Conservation (phyloP, 2,113 vertebrate species). For the Festucalex cinctus region DNA sequence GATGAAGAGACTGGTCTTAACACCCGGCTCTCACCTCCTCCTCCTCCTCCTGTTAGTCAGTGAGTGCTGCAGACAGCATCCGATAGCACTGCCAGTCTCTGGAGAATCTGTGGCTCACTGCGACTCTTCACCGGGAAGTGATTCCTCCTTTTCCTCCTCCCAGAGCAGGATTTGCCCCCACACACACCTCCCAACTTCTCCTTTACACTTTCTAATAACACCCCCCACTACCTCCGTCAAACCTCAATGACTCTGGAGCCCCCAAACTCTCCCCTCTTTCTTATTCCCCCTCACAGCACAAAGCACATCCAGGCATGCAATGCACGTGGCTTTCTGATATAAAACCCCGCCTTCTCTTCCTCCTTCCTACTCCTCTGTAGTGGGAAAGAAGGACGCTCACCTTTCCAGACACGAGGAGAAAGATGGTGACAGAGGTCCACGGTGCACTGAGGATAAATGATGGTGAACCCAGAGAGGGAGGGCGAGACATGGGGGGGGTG, state of each 20-base stretch:
- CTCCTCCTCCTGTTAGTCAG: slow-evolving; percentile 17
- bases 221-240: slow-evolving; percentile 43
- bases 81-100: slow-evolving; percentile 37
- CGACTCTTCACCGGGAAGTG: slow-evolving; percentile 35
- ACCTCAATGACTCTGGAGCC: slow-evolving; percentile 32
- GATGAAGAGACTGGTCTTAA: slow-evolving; percentile 25
- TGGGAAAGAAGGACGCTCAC: slow-evolving; percentile 36
- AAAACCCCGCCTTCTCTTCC: slow-evolving; percentile 35
- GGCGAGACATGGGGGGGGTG: slow-evolving; percentile 35
- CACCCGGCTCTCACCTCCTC: slow-evolving; percentile 30
- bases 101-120: slow-evolving; percentile 38
- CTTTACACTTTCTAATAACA: slow-evolving; percentile 55
- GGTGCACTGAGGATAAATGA: slow-evolving; percentile 48
- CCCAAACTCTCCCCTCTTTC: slow-evolving; percentile 38
- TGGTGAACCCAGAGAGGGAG: slow-evolving; percentile 50
- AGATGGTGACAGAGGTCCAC: slow-evolving; percentile 45
- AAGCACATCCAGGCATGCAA: slow-evolving; percentile 48
- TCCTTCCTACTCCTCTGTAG: slow-evolving; percentile 29
- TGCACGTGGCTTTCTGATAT: slow-evolving; percentile 39
- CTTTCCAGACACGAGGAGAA: slow-evolving; percentile 33
- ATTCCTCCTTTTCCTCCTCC: slow-evolving; percentile 23
- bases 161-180: slow-evolving; percentile 14
- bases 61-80: slow-evolving; percentile 41
- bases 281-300: slow-evolving; percentile 45
- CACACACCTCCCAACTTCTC: slow-evolving; percentile 13